Evolutionary conservation across 2,888 invertebrate species (phyloP).

Genomic region (Lepetodrilus schrolli): DNA sequence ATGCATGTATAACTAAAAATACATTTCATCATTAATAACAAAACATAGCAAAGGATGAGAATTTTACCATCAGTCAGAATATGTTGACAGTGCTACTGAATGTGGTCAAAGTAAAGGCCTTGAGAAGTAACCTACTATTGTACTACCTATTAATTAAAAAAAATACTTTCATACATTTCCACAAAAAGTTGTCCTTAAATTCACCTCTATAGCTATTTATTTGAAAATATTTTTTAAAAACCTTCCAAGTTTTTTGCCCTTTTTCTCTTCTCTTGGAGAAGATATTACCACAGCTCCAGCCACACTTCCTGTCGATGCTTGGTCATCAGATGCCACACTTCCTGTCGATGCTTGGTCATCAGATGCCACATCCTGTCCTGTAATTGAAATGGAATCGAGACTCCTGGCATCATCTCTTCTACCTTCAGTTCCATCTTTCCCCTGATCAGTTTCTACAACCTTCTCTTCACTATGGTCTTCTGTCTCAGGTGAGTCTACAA

Average conservation of each 20-base stretch:
- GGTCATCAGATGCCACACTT: neutral
- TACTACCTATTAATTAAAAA: too few species aligned
- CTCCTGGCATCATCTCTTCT: neutral
- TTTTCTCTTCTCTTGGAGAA: neutral
- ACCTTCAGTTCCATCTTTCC: neutral
- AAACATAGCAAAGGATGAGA: too few species aligned
- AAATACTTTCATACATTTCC: too few species aligned
- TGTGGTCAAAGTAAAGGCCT: too few species aligned
- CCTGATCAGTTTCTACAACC: slow-evolving; percentile 10
- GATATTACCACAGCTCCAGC: neutral
- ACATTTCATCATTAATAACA: too few species aligned
- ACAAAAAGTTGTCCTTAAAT: too few species aligned
- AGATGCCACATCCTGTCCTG: neutral
- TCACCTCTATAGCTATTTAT: too few species aligned
- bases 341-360: neutral
- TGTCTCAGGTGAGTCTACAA: neutral
- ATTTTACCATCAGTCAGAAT: too few species aligned
- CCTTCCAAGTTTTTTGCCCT: slow-evolving; percentile 21
- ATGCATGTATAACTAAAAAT: too few species aligned
- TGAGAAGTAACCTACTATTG: too few species aligned
- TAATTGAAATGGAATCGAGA: neutral
- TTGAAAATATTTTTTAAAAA: slow-evolving; percentile 29
- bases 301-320: neutral
- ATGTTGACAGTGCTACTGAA: too few species aligned
- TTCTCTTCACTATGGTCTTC: neutral